Percentiles rank a stretch among this genome's conserved stretches.
Evolutionary conservation across 2,888 invertebrate species (phyloP).

Genomic region (Hemaris fuciformis): DNA sequence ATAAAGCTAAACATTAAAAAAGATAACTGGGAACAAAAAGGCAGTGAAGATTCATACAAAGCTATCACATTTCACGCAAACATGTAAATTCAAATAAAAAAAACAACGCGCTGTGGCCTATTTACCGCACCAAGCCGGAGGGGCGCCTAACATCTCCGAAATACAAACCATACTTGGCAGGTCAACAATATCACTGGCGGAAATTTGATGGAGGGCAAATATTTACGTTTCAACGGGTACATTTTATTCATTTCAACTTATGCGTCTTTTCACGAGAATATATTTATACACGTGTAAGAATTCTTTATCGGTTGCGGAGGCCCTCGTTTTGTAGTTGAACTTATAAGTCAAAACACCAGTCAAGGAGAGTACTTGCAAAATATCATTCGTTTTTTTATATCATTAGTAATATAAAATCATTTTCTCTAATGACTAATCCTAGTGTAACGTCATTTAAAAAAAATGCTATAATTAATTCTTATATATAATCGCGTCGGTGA

Average conservation of each 20-base stretch:
- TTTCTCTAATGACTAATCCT: too few species aligned
- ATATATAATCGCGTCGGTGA: too few species aligned
- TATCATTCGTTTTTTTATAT: too few species aligned
- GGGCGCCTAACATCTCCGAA: not conserved
- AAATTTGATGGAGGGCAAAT: slow-evolving; percentile 8
- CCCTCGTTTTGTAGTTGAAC: too few species aligned
- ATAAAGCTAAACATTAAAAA: too few species aligned
- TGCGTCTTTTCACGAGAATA: not conserved
- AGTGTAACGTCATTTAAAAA: too few species aligned
- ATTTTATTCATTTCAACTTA: slow-evolving; percentile 18
- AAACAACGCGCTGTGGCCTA: not conserved
- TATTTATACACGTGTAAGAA: not conserved
- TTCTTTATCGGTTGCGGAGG: too few species aligned
- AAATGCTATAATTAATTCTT: too few species aligned
- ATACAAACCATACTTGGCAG: not conserved
- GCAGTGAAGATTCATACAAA: not conserved
- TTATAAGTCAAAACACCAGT: too few species aligned
- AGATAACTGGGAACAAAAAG: not conserved
- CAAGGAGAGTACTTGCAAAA: too few species aligned
- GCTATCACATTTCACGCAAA: not conserved
- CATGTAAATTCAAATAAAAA: not conserved
- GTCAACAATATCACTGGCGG: slow-evolving; percentile 10
- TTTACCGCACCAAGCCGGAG: not conserved
- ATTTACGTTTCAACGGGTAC: slow-evolving; percentile 23
- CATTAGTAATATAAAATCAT: too few species aligned